Base-by-base conservation (phyloP, 2,888 invertebrate genomes). In the Hypercompe scribonia region DNA sequence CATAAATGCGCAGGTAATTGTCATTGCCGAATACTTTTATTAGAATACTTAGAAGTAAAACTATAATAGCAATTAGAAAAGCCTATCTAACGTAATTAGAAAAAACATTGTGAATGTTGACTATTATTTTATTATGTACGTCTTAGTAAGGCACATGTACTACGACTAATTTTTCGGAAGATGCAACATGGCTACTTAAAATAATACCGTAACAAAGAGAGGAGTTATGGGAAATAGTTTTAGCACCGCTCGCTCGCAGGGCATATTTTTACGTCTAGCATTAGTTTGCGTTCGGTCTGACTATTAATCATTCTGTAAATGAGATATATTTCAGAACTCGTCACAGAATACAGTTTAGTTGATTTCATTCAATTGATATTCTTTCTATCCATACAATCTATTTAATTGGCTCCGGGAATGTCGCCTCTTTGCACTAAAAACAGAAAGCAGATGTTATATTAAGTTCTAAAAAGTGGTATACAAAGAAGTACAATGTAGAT, bases 1-100 rank as follows among this genome's bases (percentile, higher is more conserved):
- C 33, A 73, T 77, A 82, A 82, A 77, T 82, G 75, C 75, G 46
- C 8, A 50, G 50, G 50, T 70, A 11, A 50, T 73, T 74, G 75
- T 75, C 75, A 75, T 73, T 73, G 75, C 78, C 72, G 73, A 79
- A 66, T 79, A 72, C 72, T 79, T 72, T 76, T 73, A 36, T 34
- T 46, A 70, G 42, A 64, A 70, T 50, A 70, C 50, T 65, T 65
- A 50, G 21, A 18, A 68, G 8, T 33, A 68, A 21, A 2, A 65
- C 64, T 70, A 65, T 2, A 31, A 34, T 70, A 65, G 15, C 42
- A 65, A 70, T 70, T 70, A 36, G 50, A 70, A 70, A 70, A 64
- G 18, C 34, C 70, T 70, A 70, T 70, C 70, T 70, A 64, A 64
- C n/a, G 18, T 34, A 28, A 13, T 15, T 61, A 31, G 31, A 31